Conservation (phyloP, 2,113 vertebrate genomes). For the Octodon degus region DNA sequence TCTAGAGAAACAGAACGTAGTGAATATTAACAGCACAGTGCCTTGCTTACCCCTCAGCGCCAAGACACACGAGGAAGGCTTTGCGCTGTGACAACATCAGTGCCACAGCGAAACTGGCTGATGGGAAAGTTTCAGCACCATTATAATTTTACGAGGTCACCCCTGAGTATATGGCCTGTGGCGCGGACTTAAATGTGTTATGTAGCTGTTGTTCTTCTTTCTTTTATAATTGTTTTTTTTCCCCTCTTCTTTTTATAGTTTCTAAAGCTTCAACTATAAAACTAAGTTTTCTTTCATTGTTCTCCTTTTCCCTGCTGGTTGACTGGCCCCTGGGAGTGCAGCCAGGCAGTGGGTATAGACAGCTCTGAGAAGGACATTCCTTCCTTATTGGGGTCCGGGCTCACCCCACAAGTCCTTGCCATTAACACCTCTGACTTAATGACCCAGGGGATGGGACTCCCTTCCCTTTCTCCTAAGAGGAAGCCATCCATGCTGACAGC, state of each 20-base stretch:
- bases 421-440: too few relatives aligned
- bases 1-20: neutral
- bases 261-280: conserved; percentile 1
- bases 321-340: neutral
- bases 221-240: neutral
- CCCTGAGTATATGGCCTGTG: neutral
- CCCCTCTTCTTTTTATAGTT: neutral
- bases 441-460: neutral
- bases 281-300: neutral
- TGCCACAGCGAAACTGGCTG: neutral
- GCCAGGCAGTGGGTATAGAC: neutral
- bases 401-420: neutral
- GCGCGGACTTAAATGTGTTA: neutral
- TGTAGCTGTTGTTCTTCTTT: neutral
- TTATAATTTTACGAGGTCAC: neutral
- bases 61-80: neutral
- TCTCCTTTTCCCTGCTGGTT: neutral
- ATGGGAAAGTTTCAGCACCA: neutral
- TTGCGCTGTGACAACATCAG: neutral
- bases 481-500: neutral
- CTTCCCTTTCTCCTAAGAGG: neutral
- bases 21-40: neutral
- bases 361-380: neutral
- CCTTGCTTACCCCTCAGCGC: neutral
- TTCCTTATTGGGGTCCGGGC: too few relatives aligned